Conservation (phyloP, 2,113 vertebrate genomes). For the Corythornis vintsioides region DNA sequence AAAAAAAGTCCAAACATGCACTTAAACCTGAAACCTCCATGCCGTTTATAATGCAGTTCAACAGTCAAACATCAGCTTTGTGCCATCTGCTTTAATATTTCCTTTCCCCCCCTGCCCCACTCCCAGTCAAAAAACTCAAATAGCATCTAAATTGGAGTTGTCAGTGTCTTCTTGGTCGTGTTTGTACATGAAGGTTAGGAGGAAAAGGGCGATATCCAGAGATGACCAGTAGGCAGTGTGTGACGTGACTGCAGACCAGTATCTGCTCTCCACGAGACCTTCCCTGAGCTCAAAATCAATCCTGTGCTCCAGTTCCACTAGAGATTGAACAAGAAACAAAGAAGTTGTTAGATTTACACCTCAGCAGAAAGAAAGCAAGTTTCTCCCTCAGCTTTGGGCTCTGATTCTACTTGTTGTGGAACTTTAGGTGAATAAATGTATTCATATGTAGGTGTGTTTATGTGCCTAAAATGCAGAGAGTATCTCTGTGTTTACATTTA, state of each 20-base stretch:
- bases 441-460: not conserved
- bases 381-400: not conserved
- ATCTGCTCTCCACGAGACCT: conserved; percentile 95
- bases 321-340: not conserved
- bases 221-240: conserved; percentile 98
- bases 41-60: conserved; percentile 47
- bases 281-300: conserved; percentile 97
- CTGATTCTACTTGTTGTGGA: not conserved
- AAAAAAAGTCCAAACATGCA: conserved; percentile 67
- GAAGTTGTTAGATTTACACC: not conserved
- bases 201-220: conserved; percentile 93
- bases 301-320: conserved; percentile 95
- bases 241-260: conserved; percentile 97
- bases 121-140: conserved; percentile 48
- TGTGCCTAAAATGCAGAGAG: not conserved
- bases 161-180: conserved; percentile 72
- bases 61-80: conserved; percentile 35
- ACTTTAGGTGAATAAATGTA: not conserved
- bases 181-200: conserved; percentile 95
- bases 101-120: not conserved
- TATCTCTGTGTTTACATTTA: not conserved
- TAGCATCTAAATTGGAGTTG: conserved; percentile 69
- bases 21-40: conserved; percentile 69
- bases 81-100: conserved; percentile 18
- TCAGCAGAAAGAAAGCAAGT: not conserved